Base-by-base conservation (phyloP, 2,888 invertebrate genomes). In the Ennomos fuscantarius region DNA sequence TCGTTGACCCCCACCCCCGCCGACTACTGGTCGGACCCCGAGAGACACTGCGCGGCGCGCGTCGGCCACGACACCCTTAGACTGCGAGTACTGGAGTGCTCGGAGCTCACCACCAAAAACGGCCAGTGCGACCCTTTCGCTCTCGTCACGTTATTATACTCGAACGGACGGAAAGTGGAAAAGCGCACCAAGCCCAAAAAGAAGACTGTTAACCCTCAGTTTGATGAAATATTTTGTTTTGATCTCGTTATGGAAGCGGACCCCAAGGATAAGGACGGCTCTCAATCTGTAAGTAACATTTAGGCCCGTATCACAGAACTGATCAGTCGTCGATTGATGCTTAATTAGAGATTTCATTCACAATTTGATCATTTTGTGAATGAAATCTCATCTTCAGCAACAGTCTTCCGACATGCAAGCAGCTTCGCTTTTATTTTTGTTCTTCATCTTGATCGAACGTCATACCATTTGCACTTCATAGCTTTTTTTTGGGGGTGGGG, bases 91-190 rank as follows among this genome's bases (percentile, higher is more conserved):
- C 93, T 96, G 68, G 97, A 97, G 87, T 98, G 97, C 87, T 95
- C 95, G 66, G 97, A 98, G 86, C 93, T 98, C 82, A 96, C 97
- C 63, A 95, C 97, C 68, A 97, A 96, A 83, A 97, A 97, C 87
- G 97, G 97, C 72, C 95, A 96, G 74, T 98, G 98, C 92, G 98
- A 98, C 90, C 97, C 98, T 10, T 98, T 96, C 87, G 97, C 97
- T 67, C 94, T 95, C 70, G 95, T 97, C 76, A 95, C 96, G 48
- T 95, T 97, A 56, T 93, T 95, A 60, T 96, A 96, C 86, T 95
- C 96, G 61, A 97, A 97, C 87, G 96, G 95, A 62, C 95, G 96
- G 81, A 94, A 95, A 87, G 94, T 96, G 72, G 93, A 95, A 68
- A 95, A 95, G 83, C 94, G 96, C 79, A 97, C 98, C 35, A 97